These are phyloP conservation scores for Cryptophagus acutangulus DNA, from an alignment of 2,888 invertebrate genomes.

Conservation along the genomic window DNA sequence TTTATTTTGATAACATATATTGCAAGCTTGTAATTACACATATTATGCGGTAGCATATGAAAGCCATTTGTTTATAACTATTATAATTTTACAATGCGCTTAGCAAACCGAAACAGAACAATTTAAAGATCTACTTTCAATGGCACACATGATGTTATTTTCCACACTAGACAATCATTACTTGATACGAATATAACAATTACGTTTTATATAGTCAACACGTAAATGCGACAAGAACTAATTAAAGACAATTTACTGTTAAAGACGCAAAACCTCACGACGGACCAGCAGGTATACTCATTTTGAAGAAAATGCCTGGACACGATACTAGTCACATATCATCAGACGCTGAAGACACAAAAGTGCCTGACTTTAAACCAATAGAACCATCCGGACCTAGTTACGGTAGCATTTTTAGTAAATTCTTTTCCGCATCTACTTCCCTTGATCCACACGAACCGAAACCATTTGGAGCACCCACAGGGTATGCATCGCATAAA, in stretches of 20 bases:
- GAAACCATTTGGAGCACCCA: slow-evolving; percentile 24
- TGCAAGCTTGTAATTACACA: no score
- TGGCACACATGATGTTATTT: no score
- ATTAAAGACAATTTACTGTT: slow-evolving; percentile 31
- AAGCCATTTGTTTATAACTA: no score
- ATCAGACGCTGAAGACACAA: slow-evolving; percentile 20
- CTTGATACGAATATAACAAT: no score
- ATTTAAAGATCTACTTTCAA: no score
- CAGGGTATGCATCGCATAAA: slow-evolving; percentile 4
- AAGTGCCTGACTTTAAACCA: slow-evolving; percentile 32
- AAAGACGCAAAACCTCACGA: slow-evolving; percentile 32
- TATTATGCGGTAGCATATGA: no score
- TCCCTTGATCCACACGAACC: slow-evolving; percentile 34
- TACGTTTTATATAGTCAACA: no score
- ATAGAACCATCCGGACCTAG: slow-evolving; percentile 28
- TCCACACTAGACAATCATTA: no score
- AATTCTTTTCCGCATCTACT: slow-evolving; percentile 36
- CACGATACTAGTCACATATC: slow-evolving; percentile 12
- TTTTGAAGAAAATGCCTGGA: slow-evolving; percentile 42
- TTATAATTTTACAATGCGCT: no score
- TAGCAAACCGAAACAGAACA: no score
- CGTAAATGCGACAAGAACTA: no score
- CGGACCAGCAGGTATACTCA: slow-evolving; percentile 40
- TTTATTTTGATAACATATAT: no score
- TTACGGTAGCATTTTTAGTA: slow-evolving; percentile 30